These are phyloP conservation scores for Rhynchonema sp. DNA, from an alignment of 2,888 invertebrate species.

Conservation along the genomic window DNA sequence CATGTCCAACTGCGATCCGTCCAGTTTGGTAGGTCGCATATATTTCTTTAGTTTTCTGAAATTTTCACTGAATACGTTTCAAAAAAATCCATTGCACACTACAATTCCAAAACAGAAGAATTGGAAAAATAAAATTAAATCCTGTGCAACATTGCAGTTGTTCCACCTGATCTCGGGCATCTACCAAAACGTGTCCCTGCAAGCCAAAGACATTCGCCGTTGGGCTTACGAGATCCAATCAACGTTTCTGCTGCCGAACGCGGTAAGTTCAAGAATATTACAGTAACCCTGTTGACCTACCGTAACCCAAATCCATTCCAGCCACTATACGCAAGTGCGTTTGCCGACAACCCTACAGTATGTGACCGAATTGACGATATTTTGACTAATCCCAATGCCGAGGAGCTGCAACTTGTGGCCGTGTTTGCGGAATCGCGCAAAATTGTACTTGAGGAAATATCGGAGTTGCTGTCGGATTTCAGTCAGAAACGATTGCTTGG, in stretches of 20 bases:
- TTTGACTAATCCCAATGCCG: slow-evolving; percentile 15
- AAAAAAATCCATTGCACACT: no score
- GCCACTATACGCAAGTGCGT: not conserved
- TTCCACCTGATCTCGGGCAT: slow-evolving; percentile 79
- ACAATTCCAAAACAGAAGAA: no score
- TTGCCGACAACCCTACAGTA: not conserved
- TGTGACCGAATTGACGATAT: not conserved
- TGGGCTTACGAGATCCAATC: slow-evolving; percentile 99
- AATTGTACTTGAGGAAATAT: slow-evolving; percentile 55
- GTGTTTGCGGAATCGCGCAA: slow-evolving; percentile 67
- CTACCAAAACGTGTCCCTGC: slow-evolving; percentile 49
- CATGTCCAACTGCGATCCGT: slow-evolving; percentile 59
- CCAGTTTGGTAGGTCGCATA: slow-evolving; percentile 40
- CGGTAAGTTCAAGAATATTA: slow-evolving; percentile 5
- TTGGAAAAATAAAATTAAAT: not conserved
- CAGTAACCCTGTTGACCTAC: not conserved
- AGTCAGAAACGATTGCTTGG: slow-evolving; percentile 57
- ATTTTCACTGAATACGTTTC: no score
- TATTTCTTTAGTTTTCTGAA: not conserved
- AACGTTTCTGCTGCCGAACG: slow-evolving; percentile 56
- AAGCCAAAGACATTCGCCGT: slow-evolving; percentile 70
- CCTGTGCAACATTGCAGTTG: slow-evolving; percentile 37
- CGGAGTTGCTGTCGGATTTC: slow-evolving; percentile 58
- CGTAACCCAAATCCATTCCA: not conserved
- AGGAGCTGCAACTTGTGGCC: slow-evolving; percentile 27